Evolutionary conservation across 2,797 vertebrate species (phyloP).

Genomic region (Bryconaethiops microstoma): DNA sequence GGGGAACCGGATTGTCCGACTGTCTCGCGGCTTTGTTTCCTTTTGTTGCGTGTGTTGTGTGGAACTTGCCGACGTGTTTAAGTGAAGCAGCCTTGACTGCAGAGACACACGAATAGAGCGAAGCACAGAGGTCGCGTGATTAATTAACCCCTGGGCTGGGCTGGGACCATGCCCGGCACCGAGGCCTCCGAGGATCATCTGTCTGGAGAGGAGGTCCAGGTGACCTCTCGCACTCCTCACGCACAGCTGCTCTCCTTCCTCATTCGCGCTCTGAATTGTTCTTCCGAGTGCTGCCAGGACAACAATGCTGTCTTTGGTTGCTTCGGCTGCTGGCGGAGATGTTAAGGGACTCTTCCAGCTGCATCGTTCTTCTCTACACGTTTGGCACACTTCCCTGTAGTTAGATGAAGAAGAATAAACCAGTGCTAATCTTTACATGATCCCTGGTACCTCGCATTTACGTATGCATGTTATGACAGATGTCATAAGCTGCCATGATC

Average conservation of each 20-base stretch:
- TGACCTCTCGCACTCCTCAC: conserved; percentile 20
- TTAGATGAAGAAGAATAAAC: neutral
- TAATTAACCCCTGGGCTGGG: conserved; percentile 40
- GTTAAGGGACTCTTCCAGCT: neutral
- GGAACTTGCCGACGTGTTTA: conserved; percentile 22
- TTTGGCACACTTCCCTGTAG: neutral
- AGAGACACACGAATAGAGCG: conserved; percentile 23
- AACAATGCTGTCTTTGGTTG: neutral
- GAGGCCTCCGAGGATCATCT: conserved; percentile 22
- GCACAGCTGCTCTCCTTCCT: conserved; percentile 14
- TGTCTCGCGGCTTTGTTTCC: conserved; percentile 34
- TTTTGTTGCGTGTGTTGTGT: conserved; percentile 5
- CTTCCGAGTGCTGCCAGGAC: conserved; percentile 12
- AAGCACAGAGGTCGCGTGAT: conserved; percentile 27
- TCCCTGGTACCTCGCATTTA: too few species aligned
- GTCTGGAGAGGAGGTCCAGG: conserved; percentile 28
- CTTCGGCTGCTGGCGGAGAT: neutral
- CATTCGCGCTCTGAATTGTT: conserved; percentile 23
- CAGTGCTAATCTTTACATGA: too few species aligned
- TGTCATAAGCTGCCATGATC: too few species aligned
- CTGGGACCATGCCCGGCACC: conserved; percentile 31
- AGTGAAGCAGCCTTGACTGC: conserved; percentile 1
- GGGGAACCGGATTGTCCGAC: conserved; percentile 19
- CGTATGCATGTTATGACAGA: too few species aligned
- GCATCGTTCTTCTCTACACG: too few species aligned